These are phyloP conservation scores for Chunga burmeisteri DNA, from an alignment of 2,113 vertebrate genomes.

Conservation along the genomic window DNA sequence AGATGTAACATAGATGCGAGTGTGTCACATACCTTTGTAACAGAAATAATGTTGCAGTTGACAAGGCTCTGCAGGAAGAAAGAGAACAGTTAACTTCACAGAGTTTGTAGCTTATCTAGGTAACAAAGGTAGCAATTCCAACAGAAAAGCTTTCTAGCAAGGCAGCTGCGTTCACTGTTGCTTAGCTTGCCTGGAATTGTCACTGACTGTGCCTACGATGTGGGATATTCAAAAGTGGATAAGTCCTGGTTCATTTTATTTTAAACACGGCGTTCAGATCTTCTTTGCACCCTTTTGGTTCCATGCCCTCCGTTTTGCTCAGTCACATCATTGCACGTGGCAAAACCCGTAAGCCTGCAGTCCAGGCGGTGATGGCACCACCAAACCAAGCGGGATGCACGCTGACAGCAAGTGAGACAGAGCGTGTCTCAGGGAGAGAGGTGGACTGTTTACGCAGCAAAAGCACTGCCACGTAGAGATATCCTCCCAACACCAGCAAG, in stretches of 20 bases:
- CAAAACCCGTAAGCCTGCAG: rapidly evolving
- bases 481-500: no score
- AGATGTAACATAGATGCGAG: neutral
- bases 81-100: neutral
- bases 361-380: no score
- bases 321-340: rapidly evolving
- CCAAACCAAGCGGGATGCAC: neutral
- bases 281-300: neutral
- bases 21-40: constrained; percentile 77
- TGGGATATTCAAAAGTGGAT: neutral
- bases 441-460: no score
- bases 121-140: neutral
- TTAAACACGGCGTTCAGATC: neutral
- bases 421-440: neutral
- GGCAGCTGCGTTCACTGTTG: neutral
- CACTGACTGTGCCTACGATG: no score
- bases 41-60: constrained; percentile 84
- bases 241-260: neutral
- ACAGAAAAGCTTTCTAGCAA: neutral
- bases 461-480: neutral
- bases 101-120: neutral
- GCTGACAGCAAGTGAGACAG: no score
- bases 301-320: neutral
- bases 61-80: constrained; percentile 74
- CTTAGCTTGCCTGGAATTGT: neutral